These are phyloP conservation scores for Sebastolobus altivelis DNA, from an alignment of 2,797 vertebrate genomes.

Conservation along the genomic window DNA sequence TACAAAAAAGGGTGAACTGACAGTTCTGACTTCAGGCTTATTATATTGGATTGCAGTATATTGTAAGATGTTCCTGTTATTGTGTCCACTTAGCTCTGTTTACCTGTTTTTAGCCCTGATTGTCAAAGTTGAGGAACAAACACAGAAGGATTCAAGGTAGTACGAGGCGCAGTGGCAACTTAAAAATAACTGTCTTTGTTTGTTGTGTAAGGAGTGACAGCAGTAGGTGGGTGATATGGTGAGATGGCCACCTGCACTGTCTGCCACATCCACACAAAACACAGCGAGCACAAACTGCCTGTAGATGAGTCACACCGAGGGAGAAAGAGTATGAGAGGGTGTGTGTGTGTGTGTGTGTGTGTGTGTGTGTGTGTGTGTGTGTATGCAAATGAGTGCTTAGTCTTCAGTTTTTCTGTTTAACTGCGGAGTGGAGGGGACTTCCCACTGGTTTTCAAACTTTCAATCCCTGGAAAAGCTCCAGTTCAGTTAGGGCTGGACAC, in stretches of 20 bases:
- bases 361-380: conserved; percentile 32
- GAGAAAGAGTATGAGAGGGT: conserved; percentile 5
- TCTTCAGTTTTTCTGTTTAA: conserved; percentile 74
- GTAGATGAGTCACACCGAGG: conserved; percentile 68
- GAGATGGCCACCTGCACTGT: conserved; percentile 81
- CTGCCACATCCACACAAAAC: conserved; percentile 77
- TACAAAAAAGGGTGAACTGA: background rate
- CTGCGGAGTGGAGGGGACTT: conserved; percentile 72
- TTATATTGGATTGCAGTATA: background rate
- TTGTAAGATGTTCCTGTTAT: conserved; percentile 18
- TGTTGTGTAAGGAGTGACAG: conserved; percentile 73
- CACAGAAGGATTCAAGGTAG: conserved; percentile 11
- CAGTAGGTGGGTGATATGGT: conserved; percentile 75
- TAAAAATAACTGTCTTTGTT: conserved; percentile 51
- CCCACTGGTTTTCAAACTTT: conserved; percentile 74
- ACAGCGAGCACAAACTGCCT: conserved; percentile 64
- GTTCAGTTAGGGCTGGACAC: conserved; percentile 65
- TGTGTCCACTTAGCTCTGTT: background rate
- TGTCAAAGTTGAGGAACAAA: conserved; percentile 18
- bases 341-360: conserved; percentile 34
- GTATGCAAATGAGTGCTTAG: conserved; percentile 77
- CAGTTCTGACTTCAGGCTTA: background rate
- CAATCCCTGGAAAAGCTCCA: conserved; percentile 73
- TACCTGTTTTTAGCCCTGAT: background rate
- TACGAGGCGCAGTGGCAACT: conserved; percentile 13